Evolutionary conservation across 2,888 invertebrate genomes (phyloP).

Genomic region (Pyrrhosoma nymphula): DNA sequence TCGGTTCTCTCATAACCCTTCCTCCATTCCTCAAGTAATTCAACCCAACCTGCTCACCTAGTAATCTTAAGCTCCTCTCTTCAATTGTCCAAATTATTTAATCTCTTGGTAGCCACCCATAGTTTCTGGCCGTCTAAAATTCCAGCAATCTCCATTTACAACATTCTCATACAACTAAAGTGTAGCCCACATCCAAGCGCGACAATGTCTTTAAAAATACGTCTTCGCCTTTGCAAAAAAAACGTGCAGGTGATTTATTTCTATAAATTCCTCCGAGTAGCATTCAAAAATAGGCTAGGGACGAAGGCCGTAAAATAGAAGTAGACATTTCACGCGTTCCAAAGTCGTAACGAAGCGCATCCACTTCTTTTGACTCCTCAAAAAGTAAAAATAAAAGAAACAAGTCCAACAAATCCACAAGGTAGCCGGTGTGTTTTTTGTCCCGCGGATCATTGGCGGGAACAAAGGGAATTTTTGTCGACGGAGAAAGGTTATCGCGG

Average conservation of each 20-base stretch:
- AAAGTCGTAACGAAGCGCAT: background rate
- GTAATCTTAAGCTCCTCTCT: no score
- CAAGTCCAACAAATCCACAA: background rate
- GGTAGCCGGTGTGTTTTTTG: background rate
- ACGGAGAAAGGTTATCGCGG: background rate
- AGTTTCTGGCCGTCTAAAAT: no score
- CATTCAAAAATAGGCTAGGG: background rate
- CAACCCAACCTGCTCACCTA: no score
- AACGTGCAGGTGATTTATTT: background rate
- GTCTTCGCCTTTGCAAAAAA: background rate
- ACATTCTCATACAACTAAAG: background rate
- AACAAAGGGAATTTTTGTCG: background rate
- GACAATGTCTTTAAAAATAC: background rate
- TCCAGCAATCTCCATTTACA: no score
- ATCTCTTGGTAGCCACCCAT: no score
- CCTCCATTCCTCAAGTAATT: no score
- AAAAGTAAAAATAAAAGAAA: background rate
- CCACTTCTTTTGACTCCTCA: background rate
- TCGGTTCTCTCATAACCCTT: no score
- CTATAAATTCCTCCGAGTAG: background rate
- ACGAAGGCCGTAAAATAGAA: background rate
- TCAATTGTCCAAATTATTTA: no score
- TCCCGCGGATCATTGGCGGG: background rate
- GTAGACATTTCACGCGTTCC: conserved; percentile 32
- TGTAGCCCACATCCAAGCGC: background rate